Evolutionary conservation across 2,888 invertebrate genomes (phyloP).

Genomic region (Druceiella hillmani): DNA sequence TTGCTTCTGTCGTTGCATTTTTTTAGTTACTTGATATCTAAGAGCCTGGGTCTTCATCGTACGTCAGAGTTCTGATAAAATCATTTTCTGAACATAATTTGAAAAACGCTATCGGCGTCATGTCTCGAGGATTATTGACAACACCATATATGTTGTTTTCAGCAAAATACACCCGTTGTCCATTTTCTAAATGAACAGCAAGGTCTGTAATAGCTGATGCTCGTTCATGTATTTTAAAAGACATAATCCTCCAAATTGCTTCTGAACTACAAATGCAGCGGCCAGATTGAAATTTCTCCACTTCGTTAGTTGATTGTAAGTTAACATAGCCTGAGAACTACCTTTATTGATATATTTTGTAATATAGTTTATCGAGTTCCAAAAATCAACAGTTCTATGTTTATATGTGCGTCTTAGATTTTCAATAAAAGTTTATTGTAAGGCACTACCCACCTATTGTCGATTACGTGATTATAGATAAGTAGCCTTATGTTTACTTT

Average conservation of each 20-base stretch:
- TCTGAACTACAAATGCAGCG: conserved; percentile 19
- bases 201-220: conserved; percentile 22
- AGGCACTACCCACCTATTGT: conserved; percentile 11
- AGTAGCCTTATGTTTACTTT: conserved; percentile 8
- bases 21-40: conserved; percentile 21
- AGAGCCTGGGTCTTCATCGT: conserved; percentile 18
- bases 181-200: conserved; percentile 22
- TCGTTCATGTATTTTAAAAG: conserved; percentile 26
- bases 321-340: conserved; percentile 11
- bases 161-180: conserved; percentile 17
- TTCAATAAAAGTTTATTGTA: conserved; percentile 6
- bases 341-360: conserved; percentile 23
- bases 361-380: conserved; percentile 10
- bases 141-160: conserved; percentile 12
- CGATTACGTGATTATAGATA: conserved; percentile 10
- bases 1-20: conserved; percentile 11
- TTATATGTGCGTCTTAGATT: conserved; percentile 20
- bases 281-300: conserved; percentile 20
- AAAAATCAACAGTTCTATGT: conserved; percentile 23
- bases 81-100: conserved; percentile 14
- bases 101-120: conserved; percentile 23
- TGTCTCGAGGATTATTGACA: conserved; percentile 8
- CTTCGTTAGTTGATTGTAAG: conserved; percentile 16
- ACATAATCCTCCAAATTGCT: conserved; percentile 23
- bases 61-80: conserved; percentile 4